Conservation (phyloP, 2,888 invertebrate species). For the Sipha maydis region DNA sequence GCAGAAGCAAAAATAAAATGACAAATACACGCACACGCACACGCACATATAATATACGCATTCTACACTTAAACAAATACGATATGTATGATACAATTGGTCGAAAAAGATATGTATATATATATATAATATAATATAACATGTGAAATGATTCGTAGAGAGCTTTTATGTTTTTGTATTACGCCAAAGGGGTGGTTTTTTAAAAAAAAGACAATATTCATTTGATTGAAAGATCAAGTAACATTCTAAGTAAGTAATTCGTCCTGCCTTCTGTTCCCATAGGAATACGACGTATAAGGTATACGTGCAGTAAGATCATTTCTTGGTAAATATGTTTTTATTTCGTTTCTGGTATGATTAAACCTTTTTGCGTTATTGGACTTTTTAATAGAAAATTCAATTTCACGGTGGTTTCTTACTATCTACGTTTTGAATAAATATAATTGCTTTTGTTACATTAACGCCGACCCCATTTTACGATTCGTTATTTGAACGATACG, state of each 20-base stretch:
- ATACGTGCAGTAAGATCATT: slow-evolving; percentile 11
- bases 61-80: background rate
- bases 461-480: background rate
- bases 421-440: background rate
- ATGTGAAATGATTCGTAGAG: slow-evolving; percentile 18
- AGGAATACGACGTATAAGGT: background rate
- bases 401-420: background rate
- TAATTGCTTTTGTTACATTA: background rate
- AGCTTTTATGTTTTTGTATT: slow-evolving; percentile 34
- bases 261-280: background rate
- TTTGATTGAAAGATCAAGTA: slow-evolving; percentile 31
- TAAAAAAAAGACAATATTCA: slow-evolving; percentile 38
- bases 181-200: background rate
- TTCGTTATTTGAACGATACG: background rate
- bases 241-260: slow-evolving; percentile 8
- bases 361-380: slow-evolving; percentile 30
- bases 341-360: background rate
- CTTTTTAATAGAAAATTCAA: background rate
- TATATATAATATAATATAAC: background rate
- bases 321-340: slow-evolving; percentile 28
- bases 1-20: background rate
- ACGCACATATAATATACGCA: background rate
- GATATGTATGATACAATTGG: slow-evolving; percentile 12
- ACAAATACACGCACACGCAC: too few species aligned
- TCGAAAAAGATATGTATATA: background rate